Percentiles rank a stretch among this genome's conserved stretches.
phyloP scores from a whole-genome alignment of 2,888 invertebrate genomes.

The Rhagonycha lutea region DNA sequence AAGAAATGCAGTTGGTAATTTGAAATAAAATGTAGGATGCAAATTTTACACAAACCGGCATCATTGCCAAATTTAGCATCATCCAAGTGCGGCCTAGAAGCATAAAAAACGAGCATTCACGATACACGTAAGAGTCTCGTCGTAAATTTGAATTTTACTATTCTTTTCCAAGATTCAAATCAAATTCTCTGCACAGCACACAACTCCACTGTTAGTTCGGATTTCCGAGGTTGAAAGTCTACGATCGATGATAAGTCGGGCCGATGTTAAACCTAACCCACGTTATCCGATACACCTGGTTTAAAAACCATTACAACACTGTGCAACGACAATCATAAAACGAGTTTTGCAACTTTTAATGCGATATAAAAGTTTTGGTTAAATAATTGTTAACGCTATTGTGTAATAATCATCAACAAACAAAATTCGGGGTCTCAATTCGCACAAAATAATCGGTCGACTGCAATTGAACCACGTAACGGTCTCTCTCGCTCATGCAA shows the following conservation, averaged over 20 bases:
- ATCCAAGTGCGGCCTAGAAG: conserved; percentile 18
- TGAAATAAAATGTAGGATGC: conserved; percentile 23
- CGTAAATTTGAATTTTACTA: conserved; percentile 16
- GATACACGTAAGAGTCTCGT: conserved; percentile 7
- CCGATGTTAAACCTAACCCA: conserved; percentile 10
- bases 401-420: conserved; percentile 3
- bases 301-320: conserved; percentile 18
- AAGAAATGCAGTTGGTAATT: conserved; percentile 16
- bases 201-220: conserved; percentile 19
- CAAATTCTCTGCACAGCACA: conserved; percentile 15
- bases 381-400: conserved; percentile 15
- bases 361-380: conserved; percentile 6
- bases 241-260: conserved; percentile 14
- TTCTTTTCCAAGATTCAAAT: conserved; percentile 21
- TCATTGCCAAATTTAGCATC: conserved; percentile 28
- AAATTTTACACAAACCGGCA: conserved; percentile 23
- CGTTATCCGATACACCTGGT: conserved; percentile 21
- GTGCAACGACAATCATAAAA: conserved; percentile 11
- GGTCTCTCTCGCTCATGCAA: conserved; percentile 13
- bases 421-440: conserved; percentile 8
- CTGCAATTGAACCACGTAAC: conserved; percentile 6
- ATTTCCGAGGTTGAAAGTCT: conserved; percentile 25
- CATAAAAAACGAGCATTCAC: conserved; percentile 21
- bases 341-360: conserved; percentile 25
- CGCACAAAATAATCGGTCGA: conserved; percentile 13